Percentiles rank a stretch among this genome's conserved stretches.
These are phyloP conservation scores for Felis chaus DNA, from an alignment of 2,113 vertebrate species.

Conservation along the genomic window DNA sequence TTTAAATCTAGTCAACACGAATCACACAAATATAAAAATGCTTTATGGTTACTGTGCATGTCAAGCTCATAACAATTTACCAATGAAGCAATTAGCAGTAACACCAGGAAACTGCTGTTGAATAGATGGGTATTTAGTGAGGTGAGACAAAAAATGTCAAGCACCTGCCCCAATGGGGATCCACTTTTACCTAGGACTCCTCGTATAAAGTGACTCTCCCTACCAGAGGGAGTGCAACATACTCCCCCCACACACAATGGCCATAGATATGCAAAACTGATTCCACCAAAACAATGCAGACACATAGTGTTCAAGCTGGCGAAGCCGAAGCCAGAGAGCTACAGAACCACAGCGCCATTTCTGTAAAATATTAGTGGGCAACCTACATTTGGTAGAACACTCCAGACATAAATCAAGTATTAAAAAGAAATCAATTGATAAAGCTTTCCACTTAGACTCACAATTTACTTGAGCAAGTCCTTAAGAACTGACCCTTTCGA, in stretches of 20 bases:
- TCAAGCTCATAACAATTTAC: not conserved
- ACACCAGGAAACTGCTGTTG: not conserved
- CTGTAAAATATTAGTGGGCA: not conserved
- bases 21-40: not conserved
- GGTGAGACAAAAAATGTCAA: not conserved
- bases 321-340: not conserved
- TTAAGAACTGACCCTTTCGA: not conserved
- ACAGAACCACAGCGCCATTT: not conserved
- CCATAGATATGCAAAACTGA: not conserved
- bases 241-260: too few species aligned
- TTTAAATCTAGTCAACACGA: not conserved
- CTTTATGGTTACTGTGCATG: not conserved
- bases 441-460: not conserved
- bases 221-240: not conserved
- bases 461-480: not conserved
- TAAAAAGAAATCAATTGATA: not conserved
- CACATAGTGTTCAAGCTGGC: not conserved
- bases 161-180: not conserved
- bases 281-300: not conserved
- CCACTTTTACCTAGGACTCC: not conserved
- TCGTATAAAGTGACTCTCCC: not conserved
- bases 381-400: not conserved
- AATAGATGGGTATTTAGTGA: not conserved
- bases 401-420: not conserved
- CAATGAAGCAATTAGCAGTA: not conserved